Conservation (phyloP, 2,888 invertebrate genomes). For the Phengaris alcon region DNA sequence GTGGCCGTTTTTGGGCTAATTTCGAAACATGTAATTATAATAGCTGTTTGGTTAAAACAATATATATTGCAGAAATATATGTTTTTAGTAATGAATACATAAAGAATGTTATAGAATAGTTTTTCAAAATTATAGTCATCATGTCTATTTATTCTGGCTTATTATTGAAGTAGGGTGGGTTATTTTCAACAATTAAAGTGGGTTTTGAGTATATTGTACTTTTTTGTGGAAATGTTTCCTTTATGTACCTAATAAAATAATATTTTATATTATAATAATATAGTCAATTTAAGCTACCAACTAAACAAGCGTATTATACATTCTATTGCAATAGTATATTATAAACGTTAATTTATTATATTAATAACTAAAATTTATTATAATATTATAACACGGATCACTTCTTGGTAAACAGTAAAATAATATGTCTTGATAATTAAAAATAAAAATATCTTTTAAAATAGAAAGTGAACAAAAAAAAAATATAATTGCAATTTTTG, state of each 20-base stretch:
- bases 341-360: background rate
- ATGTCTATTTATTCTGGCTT: background rate
- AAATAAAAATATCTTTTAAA: background rate
- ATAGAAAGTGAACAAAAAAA: too few species aligned
- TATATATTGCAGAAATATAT: too few species aligned
- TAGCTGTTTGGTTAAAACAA: too few species aligned
- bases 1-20: too few species aligned
- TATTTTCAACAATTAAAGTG: background rate
- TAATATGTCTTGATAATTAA: background rate
- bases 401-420: constrained; percentile 14
- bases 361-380: constrained; percentile 14
- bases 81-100: too few species aligned
- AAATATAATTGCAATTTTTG: too few species aligned
- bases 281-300: background rate
- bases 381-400: constrained; percentile 9
- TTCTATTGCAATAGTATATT: background rate
- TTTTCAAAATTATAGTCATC: too few species aligned
- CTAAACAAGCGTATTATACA: background rate
- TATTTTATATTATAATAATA: background rate
- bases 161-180: background rate
- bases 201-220: background rate
- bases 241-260: background rate
- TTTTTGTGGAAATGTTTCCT: background rate
- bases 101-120: too few species aligned
- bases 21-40: too few species aligned